Evolutionary conservation across 2,113 vertebrate genomes (phyloP).

Genomic region (Apodemus speciosus): DNA sequence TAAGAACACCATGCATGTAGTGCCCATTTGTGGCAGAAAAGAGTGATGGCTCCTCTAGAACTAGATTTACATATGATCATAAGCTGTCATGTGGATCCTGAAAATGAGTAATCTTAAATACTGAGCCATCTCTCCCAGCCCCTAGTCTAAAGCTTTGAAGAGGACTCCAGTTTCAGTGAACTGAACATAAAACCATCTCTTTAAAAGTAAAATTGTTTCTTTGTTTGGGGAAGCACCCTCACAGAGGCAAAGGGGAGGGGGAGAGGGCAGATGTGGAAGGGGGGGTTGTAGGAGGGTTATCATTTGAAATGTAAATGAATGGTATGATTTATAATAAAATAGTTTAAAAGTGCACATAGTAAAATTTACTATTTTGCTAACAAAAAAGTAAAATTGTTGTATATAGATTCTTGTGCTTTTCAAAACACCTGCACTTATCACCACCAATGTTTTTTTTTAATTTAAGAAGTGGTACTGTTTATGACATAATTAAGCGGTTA

Average conservation of each 20-base stretch:
- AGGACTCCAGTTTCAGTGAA: neutral
- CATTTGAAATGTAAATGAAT: too few relatives aligned
- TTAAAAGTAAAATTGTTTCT: neutral
- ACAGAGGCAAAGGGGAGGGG: too few relatives aligned
- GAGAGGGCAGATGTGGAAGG: too few relatives aligned
- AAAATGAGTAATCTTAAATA: neutral
- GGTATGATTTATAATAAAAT: too few relatives aligned
- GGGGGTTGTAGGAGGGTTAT: too few relatives aligned
- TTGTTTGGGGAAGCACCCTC: too few relatives aligned
- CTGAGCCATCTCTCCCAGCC: neutral
- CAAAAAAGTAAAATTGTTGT: neutral
- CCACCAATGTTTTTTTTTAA: neutral
- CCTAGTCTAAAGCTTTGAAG: neutral
- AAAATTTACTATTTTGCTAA: too few relatives aligned
- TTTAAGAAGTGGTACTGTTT: neutral
- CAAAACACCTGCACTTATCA: neutral
- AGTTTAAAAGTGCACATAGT: too few relatives aligned
- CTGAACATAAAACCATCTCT: neutral
- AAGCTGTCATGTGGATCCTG: neutral
- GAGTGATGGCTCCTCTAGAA: neutral
- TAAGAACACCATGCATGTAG: neutral
- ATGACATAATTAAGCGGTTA: neutral
- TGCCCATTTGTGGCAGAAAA: neutral
- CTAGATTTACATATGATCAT: neutral
- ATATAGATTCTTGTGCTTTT: neutral